Percentiles rank a stretch among this genome's conserved stretches.
Evolutionary conservation across 1,140 invertebrate genomes (phyloP).

Genomic region (Drosophila novamexicana): DNA sequence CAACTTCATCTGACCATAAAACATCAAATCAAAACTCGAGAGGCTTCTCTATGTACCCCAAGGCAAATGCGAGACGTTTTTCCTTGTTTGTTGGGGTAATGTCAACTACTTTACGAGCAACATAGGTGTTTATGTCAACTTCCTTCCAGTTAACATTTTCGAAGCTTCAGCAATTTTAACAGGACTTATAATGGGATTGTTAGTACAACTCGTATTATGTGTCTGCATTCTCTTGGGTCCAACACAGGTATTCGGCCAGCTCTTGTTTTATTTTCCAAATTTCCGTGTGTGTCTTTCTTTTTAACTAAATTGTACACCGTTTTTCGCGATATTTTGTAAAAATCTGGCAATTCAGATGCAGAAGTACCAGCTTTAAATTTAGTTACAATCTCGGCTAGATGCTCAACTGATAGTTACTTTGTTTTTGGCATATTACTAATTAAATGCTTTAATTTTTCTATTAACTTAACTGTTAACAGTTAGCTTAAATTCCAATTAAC

Average conservation of each 20-base stretch:
- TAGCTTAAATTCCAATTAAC: too few relatives aligned
- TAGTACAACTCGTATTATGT: too few relatives aligned
- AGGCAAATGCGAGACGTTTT: background rate
- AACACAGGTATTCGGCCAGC: background rate
- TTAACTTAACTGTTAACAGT: too few relatives aligned
- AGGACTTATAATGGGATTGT: too few relatives aligned
- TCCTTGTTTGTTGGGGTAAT: too few relatives aligned
- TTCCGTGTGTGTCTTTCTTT: background rate
- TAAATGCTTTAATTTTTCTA: too few relatives aligned
- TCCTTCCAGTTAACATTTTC: background rate
- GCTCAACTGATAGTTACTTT: background rate
- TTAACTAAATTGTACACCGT: background rate
- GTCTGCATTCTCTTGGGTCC: too few relatives aligned
- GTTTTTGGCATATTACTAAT: background rate
- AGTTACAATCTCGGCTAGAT: slow-evolving; percentile 5
- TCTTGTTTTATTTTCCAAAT: slow-evolving; percentile 20
- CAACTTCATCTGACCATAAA: slow-evolving; percentile 1
- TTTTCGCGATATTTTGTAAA: slow-evolving; percentile 8
- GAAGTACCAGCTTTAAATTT: slow-evolving; percentile 8
- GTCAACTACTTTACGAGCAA: too few relatives aligned
- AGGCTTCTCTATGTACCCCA: background rate
- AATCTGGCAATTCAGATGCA: slow-evolving; percentile 2
- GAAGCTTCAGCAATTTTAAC: too few relatives aligned
- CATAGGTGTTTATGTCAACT: slow-evolving; percentile 2
- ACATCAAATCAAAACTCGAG: background rate